These are phyloP conservation scores for Polypterus senegalus DNA, from an alignment of 2,113 vertebrate genomes.

Conservation along the genomic window DNA sequence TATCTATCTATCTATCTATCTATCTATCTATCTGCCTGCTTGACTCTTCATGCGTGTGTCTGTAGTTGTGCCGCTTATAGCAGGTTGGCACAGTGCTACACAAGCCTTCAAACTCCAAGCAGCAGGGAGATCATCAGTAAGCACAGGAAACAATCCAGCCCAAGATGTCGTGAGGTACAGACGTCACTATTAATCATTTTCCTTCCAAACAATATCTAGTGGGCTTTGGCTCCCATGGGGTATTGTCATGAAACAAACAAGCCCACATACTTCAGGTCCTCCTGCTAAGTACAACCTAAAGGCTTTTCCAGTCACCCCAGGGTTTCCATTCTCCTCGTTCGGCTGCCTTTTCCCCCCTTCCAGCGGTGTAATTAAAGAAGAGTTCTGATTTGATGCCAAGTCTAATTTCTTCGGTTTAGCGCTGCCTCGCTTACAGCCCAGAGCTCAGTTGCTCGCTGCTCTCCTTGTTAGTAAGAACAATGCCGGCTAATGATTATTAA, in stretches of 20 bases:
- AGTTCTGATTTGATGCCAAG: constrained; percentile 37
- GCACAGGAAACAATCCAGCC: too few species aligned
- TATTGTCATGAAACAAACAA: constrained; percentile 8
- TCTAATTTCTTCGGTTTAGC: constrained; percentile 30
- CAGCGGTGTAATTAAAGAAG: constrained; percentile 42
- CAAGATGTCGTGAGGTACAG: too few species aligned
- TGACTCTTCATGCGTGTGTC: too few species aligned
- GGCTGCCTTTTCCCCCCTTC: constrained; percentile 36
- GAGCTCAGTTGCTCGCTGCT: constrained; percentile 46
- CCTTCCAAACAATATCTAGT: background rate
- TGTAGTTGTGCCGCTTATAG: too few species aligned
- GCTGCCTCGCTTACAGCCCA: constrained; percentile 40
- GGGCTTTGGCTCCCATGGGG: background rate
- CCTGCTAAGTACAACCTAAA: constrained; percentile 15
- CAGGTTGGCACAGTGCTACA: too few species aligned
- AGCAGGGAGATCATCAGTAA: too few species aligned
- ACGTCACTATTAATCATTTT: too few species aligned
- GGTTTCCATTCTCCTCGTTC: constrained; percentile 21
- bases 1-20: too few species aligned
- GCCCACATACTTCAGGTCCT: background rate
- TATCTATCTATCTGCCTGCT: too few species aligned
- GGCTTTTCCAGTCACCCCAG: constrained; percentile 14
- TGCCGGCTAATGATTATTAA: constrained; percentile 30
- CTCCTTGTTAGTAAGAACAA: constrained; percentile 42
- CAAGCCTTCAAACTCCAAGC: too few species aligned